A percentile compares a stretch with the other conserved stretches of the same genome.
Conservation (phyloP, 2,797 vertebrate genomes). For the Cygnus olor region DNA sequence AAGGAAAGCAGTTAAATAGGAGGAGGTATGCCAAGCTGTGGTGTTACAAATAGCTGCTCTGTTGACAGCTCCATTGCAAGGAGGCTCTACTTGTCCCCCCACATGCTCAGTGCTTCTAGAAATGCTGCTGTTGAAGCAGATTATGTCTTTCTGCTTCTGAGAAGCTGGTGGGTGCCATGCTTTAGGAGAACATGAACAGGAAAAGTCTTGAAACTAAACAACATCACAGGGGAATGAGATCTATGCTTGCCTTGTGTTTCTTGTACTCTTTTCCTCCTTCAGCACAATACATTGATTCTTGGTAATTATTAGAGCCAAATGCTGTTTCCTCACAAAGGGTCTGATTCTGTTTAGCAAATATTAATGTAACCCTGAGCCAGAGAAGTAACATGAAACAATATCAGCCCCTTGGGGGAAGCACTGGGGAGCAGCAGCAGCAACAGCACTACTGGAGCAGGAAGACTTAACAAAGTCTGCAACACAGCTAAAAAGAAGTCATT, state of each 20-base stretch:
- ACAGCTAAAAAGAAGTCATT: not conserved
- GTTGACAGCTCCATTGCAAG: not conserved
- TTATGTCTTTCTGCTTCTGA: not conserved
- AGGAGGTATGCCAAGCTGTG: not conserved
- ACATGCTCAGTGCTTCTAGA: not conserved
- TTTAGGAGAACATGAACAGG: not conserved
- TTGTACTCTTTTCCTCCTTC: not conserved
- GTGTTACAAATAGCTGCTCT: conserved; percentile 5
- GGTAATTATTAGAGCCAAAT: not conserved
- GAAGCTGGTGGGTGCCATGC: not conserved
- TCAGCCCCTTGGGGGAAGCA: not conserved
- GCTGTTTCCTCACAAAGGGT: not conserved
- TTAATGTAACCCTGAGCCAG: not conserved
- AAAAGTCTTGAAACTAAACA: not conserved
- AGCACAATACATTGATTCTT: not conserved
- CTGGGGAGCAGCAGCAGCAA: not conserved
- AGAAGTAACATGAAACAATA: not conserved
- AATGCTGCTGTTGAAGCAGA: not conserved
- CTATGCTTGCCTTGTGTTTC: not conserved
- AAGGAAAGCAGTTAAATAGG: not conserved
- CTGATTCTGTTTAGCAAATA: not conserved
- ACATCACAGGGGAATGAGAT: not conserved
- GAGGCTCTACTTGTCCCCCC: not conserved
- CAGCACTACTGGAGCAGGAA: not conserved
- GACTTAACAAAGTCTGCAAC: conserved; percentile 1